Evolutionary conservation across 2,888 invertebrate genomes (phyloP), one percentile per base, ranked within the genome.

Genomic region (Biston stratarius): DNA sequence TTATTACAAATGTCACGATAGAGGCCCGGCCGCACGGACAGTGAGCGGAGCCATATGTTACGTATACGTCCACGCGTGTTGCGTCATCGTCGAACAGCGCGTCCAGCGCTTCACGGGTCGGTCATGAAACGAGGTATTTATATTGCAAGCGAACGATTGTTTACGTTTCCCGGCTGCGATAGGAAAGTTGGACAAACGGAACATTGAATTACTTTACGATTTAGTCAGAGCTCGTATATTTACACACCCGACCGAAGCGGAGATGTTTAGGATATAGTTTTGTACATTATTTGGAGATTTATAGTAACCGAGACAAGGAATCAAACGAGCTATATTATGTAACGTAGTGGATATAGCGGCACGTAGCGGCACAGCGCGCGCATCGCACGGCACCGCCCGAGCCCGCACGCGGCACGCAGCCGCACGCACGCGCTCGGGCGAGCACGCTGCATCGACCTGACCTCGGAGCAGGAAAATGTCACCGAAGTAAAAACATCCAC

Each of bases 291-390:
- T 67, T 67, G 42, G 51, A 52, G 36, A 58, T 66, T 53, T 62
- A 62, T 53, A 58, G 61, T 24, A 67, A 62, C 67, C 38, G 55
- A 63, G 49, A 67, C 67, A 67, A 60, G 63, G 67, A 67, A 67
- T 49, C 15, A 53, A 59, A 67, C 58, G 59, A 67, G 62, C 62
- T 67, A 58, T 44, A 63, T 24, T 24, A 3, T 40, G 33, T 47
- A 34, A 55, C 45, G 14, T 67, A 67, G 61, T 42, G 51, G 47
- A 11, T 48, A 59, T 9, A 40, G 48, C 62, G 10, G 45, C 45
- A 57, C 47, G 12, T 14, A 36, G 38, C 24, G 8, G 53, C 53
- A 15, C 40, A 11, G 15, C 53, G 5, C 15, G 24, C 55, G 38
- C 38, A 5, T 45, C 47, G 8, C 36, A 34, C 56, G 44, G 44